These are phyloP conservation scores for Anguilla marmorata DNA, from an alignment of 2,797 vertebrate species.

Conservation along the genomic window DNA sequence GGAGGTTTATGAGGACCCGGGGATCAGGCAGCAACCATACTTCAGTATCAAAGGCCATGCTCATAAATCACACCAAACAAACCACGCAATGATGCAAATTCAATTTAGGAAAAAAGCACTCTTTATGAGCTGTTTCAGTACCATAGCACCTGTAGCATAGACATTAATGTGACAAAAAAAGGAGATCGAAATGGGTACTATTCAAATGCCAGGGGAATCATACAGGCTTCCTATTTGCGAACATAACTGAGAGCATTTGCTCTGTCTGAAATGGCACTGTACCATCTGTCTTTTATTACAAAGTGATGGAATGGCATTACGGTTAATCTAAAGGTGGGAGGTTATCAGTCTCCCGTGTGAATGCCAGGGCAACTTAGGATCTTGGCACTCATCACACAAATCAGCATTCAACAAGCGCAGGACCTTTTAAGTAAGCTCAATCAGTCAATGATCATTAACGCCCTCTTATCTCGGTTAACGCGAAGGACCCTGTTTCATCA, in stretches of 20 bases:
- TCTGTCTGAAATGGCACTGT: neutral
- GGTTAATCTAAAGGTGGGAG: neutral
- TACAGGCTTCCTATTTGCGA: neutral
- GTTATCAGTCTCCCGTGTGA: neutral
- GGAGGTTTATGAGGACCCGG: slow-evolving; percentile 25
- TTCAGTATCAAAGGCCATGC: neutral
- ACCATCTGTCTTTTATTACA: neutral
- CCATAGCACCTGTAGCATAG: neutral
- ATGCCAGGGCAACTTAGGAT: neutral
- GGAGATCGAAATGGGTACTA: neutral
- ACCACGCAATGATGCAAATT: neutral
- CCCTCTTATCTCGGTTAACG: neutral
- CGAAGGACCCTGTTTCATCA: neutral
- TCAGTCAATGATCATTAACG: neutral
- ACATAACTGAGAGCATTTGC: neutral
- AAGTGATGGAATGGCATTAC: neutral
- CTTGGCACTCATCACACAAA: neutral
- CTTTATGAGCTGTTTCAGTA: neutral
- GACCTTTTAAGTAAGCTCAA: neutral
- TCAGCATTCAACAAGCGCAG: neutral
- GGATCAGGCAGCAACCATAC: slow-evolving; percentile 11
- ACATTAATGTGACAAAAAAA: neutral
- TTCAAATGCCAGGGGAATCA: neutral
- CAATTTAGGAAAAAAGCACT: neutral
- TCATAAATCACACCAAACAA: neutral